A percentile compares a stretch with the other conserved stretches of the same genome.
Evolutionary conservation across 2,113 vertebrate genomes (phyloP).

Genomic region (Lethenteron camtschaticum): DNA sequence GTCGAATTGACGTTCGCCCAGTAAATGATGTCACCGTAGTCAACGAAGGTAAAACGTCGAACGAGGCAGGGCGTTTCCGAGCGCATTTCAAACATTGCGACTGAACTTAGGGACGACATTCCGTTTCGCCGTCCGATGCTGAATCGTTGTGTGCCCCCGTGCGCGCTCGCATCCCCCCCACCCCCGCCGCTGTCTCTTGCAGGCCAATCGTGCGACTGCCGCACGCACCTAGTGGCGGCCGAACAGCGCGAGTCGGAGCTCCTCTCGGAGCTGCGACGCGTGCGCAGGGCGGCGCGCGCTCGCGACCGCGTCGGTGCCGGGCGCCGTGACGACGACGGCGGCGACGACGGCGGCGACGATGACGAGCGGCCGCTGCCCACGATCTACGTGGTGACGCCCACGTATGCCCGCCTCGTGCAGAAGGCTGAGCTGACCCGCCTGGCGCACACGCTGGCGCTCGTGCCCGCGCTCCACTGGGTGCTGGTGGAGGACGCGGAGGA

Average conservation of each 20-base stretch:
- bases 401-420: constrained; percentile 44
- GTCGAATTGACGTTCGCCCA: background rate
- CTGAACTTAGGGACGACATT: too few species aligned
- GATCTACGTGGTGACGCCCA: constrained; percentile 59
- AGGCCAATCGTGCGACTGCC: constrained; percentile 67
- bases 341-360: constrained; percentile 19
- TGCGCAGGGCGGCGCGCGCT: too few species aligned
- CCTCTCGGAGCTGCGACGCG: constrained; percentile 31
- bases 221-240: constrained; percentile 16
- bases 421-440: constrained; percentile 40
- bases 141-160: background rate
- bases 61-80: background rate
- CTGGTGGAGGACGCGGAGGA: constrained; percentile 29
- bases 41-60: background rate
- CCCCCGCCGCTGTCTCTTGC: constrained; percentile 5
- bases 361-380: constrained; percentile 18
- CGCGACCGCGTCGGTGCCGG: constrained; percentile 6
- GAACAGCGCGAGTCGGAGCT: constrained; percentile 30
- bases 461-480: constrained; percentile 40
- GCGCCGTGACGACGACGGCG: constrained; percentile 32
- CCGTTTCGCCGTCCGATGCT: background rate
- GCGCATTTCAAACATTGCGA: background rate
- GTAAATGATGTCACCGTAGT: background rate
- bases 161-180: background rate
- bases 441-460: constrained; percentile 35